Conservation (phyloP, 2,113 vertebrate genomes). For the Steatornis caripensis region DNA sequence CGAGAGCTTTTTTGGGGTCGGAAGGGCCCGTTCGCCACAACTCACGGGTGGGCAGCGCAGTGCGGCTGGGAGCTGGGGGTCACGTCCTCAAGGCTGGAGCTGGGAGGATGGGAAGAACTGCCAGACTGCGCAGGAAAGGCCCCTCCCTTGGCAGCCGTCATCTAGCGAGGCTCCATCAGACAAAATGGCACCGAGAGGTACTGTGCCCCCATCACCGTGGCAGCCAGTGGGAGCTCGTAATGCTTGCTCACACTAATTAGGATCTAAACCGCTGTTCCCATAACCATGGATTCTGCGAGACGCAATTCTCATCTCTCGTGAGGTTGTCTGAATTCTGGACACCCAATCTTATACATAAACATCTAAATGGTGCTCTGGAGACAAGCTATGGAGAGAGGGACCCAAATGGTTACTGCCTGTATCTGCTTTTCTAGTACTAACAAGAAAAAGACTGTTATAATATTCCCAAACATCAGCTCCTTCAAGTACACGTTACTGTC, state of each 20-base stretch:
- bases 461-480: neutral
- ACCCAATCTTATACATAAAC: neutral
- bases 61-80: neutral
- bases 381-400: neutral
- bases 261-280: neutral
- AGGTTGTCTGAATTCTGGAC: neutral
- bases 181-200: neutral
- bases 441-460: neutral
- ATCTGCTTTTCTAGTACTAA: neutral
- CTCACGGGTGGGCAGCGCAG: too few species aligned
- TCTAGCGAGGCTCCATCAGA: neutral
- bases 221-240: neutral
- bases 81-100: neutral
- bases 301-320: neutral
- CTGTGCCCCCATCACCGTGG: fast-evolving
- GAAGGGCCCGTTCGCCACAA: neutral
- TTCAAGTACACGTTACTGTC: neutral
- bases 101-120: neutral
- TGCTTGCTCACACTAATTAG: neutral
- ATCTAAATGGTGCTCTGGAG: neutral
- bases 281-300: neutral
- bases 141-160: neutral
- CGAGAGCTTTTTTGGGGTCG: fast-evolving
- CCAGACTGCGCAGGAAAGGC: fast-evolving
- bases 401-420: neutral